Evolutionary conservation across 2,888 invertebrate species (phyloP), one percentile per base, ranked within the genome.

Genomic region (Acanthosoma haemorrhoidale): DNA sequence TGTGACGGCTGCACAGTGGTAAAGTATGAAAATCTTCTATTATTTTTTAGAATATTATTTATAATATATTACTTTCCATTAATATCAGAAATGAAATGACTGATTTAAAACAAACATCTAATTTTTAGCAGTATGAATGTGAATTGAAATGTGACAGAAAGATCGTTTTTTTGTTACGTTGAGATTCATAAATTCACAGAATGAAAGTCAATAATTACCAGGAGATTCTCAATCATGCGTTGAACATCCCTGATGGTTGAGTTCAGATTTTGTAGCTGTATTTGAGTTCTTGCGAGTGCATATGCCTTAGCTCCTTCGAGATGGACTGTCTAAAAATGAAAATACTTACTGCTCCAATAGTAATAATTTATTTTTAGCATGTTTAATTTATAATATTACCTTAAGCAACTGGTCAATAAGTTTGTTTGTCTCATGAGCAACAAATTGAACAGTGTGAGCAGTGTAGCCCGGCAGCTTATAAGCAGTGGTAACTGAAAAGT

Each of bases 401-500:
- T 73, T 74, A 34, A 75, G 6, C 66, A 75, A 34, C 34, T 70
- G 72, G 41, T 74, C 72, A 18, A 71, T 64, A 39, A 72, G 41
- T 29, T 70, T 59, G 32, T 71, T 70, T 18, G 75, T 59, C 15
- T 73, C 72, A 25, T 73, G 71, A 13, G 70, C 59, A 6, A 68
- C 58, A 3, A 71, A 36, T 21, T 72, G 70, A 31, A 71, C 32
- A 4, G 64, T 38, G 18, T 71, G 72, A 3, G 67, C 64, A 11
- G 79, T 68, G 64, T 76, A 76, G n/a, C 76, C 76, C 0, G 91
- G 90, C 68, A 89, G 78, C 75, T 84, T 84, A 21, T 82, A 80
- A 4, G 85, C 81, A 15, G 83, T 82, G 5, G 80, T 80, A 66
- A 86, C 84, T 0, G 88, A 86, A 75, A 86, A 91, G 79, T 92